A percentile compares a stretch with the other conserved stretches of the same genome.
These are phyloP conservation scores for Portunus trituberculatus DNA, from an alignment of 1,140 invertebrate genomes.

Conservation along the genomic window DNA sequence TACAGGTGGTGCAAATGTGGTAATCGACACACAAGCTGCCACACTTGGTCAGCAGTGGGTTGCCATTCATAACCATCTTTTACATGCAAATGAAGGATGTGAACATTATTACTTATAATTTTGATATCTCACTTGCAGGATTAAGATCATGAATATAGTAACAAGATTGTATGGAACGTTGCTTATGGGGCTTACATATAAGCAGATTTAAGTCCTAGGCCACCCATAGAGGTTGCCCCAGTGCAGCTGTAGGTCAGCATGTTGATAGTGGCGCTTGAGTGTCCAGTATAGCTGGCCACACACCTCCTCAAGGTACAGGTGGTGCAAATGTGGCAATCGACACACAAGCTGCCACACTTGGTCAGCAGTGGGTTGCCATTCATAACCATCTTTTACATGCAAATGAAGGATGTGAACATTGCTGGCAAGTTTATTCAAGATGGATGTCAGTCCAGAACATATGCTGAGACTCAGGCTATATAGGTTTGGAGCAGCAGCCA, in stretches of 20 bases:
- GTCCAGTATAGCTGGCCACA: constrained; percentile 64
- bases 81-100: constrained; percentile 66
- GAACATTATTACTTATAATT: not conserved
- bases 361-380: constrained; percentile 57
- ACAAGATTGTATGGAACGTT: no score
- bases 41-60: constrained; percentile 48
- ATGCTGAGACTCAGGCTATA: constrained; percentile 62
- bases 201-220: constrained; percentile 62
- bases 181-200: not conserved
- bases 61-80: constrained; percentile 61
- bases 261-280: constrained; percentile 44
- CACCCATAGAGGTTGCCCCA: constrained; percentile 73
- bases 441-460: constrained; percentile 54
- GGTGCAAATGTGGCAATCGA: constrained; percentile 75
- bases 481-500: constrained; percentile 51
- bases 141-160: no score
- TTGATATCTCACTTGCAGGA: no score
- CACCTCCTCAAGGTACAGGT: constrained; percentile 69
- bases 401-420: constrained; percentile 59
- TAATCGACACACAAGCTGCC: constrained; percentile 51
- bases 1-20: constrained; percentile 75
- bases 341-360: constrained; percentile 53
- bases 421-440: constrained; percentile 57
- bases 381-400: constrained; percentile 58
- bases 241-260: constrained; percentile 50